phyloP scores from a whole-genome alignment of 2,888 invertebrate species.

The Tuberolachnus salignus region DNA sequence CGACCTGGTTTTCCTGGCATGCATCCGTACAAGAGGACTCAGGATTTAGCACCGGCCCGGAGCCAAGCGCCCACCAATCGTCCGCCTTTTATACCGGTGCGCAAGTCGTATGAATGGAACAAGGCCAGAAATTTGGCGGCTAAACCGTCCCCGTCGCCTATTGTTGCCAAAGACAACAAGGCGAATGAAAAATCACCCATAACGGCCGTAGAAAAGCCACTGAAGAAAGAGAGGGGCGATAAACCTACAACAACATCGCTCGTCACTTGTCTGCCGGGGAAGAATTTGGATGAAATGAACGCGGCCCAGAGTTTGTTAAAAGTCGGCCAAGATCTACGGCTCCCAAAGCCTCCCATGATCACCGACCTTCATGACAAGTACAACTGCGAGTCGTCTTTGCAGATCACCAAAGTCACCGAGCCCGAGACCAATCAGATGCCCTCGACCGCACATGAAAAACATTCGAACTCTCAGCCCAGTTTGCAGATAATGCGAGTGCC shows the following conservation, averaged over 20 bases:
- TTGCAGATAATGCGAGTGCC: conserved; percentile 48
- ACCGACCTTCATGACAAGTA: conserved; percentile 28
- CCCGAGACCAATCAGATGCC: conserved; percentile 28
- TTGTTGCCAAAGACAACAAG: not conserved
- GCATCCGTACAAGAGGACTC: conserved; percentile 10
- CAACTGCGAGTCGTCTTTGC: conserved; percentile 51
- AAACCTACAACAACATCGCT: not conserved
- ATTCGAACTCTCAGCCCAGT: conserved; percentile 20
- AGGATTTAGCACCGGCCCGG: not conserved
- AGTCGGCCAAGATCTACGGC: conserved; percentile 37
- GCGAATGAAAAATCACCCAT: not conserved
- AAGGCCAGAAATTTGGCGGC: conserved; percentile 42
- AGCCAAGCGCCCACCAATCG: conserved; percentile 47
- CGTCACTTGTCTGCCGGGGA: not conserved
- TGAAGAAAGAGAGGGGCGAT: conserved; percentile 8
- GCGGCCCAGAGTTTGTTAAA: conserved; percentile 38
- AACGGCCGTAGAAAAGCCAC: not conserved
- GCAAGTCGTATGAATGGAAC: conserved; percentile 52
- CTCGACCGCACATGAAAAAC: not conserved
- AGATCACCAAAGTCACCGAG: conserved; percentile 51
- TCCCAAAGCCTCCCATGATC: not conserved
- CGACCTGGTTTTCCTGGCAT: conserved; percentile 31
- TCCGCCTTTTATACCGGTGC: conserved; percentile 46
- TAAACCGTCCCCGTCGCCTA: not conserved
- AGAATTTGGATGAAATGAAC: conserved; percentile 42